These are phyloP conservation scores for Pangasius krempfi DNA, from an alignment of 2,797 vertebrate species.

Conservation along the genomic window DNA sequence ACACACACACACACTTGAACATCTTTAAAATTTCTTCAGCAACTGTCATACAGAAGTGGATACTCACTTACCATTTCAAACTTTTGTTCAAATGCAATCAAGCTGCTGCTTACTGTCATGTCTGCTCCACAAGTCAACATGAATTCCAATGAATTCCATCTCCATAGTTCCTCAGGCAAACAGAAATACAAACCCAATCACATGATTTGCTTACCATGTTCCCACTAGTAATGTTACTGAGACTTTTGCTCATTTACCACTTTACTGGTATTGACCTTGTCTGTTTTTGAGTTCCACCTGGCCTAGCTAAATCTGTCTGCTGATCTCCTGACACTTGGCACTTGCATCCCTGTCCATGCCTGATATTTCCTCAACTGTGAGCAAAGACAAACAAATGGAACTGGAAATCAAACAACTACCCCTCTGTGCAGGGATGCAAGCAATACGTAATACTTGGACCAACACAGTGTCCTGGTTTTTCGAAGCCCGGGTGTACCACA, in stretches of 20 bases:
- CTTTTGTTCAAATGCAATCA: background rate
- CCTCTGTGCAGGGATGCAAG: background rate
- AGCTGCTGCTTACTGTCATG: background rate
- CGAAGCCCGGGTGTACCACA: background rate
- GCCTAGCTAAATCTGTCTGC: background rate
- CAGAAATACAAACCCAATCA: background rate
- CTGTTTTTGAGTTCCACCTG: background rate
- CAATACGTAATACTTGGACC: constrained; percentile 1
- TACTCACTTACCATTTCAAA: background rate
- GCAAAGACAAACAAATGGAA: background rate
- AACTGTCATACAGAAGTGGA: background rate
- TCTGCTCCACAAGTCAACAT: background rate
- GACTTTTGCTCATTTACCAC: too few species aligned
- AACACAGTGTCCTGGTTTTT: background rate
- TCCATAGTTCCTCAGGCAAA: background rate
- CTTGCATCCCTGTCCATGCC: background rate
- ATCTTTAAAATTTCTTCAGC: background rate
- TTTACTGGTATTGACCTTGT: background rate
- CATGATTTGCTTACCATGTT: background rate
- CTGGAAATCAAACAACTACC: background rate
- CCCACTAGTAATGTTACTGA: too few species aligned
- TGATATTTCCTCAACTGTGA: background rate
- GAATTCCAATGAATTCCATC: background rate
- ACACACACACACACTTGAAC: background rate
- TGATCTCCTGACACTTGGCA: background rate